Base-by-base conservation (phyloP, 35 echinoderm and acorn worm genomes). In the Ophiothrix spiculata region DNA sequence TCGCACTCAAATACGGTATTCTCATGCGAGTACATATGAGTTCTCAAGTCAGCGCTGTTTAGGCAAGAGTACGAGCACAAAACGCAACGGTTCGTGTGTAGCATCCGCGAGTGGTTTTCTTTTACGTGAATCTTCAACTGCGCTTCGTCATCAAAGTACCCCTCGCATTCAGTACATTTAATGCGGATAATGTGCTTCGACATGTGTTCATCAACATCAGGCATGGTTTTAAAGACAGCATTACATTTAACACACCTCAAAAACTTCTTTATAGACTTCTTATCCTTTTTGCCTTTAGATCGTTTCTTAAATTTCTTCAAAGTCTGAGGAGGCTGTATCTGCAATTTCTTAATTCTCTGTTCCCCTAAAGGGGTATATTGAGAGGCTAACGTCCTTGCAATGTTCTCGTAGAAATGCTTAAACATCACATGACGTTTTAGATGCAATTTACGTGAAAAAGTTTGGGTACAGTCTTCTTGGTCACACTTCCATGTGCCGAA, bases 131-230 rank as follows among this genome's bases (percentile, higher is more conserved):
- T 80, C 38, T 38, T 78, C 25, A 69, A 28, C 60, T 25, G 60
- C 25, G 60, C 25, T 13, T 37, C 35, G 39, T 93, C 56, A 34
- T 85, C 80, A 25, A 16, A 41, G 1, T 76, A 35, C 32, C 86
- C 86, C 29, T 79, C 75, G 69, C 94, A 97, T 83, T 97, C 94
- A 17, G 94, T 90, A 54, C 94, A 97, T 42, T 88, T 64, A 35
- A 97, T 78, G 14, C 39, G 3, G 25, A 41, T 73, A 23, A 25
- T 33, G 56, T 97, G 94, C 31, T 15, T 28, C 2, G 38, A 78
- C 23, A 80, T 83, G 76, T 97, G 94, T 14, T 32, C 81, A 37
- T 83, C 56, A 54, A 93, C 56, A 25, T 93, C 84, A 10, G 84
- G 84, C 37, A 83, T 75, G 25, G 85, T 46, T 32, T 93, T 97